A percentile compares a stretch with the other conserved stretches of the same genome.
Conservation (phyloP, 2,888 invertebrate genomes). For the Stenchaetothrips biformis region DNA sequence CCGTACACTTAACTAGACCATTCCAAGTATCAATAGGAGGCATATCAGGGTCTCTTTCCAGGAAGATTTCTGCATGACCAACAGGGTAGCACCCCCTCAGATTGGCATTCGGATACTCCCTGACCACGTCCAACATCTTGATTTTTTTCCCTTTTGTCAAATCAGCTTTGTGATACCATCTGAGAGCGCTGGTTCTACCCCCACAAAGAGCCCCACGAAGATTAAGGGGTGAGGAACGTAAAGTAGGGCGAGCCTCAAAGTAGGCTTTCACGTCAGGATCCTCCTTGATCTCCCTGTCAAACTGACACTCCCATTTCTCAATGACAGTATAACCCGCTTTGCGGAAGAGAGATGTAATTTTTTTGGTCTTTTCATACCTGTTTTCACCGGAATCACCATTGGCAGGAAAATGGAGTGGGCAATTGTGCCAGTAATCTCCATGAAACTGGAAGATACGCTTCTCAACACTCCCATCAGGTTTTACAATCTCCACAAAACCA, state of each 20-base stretch:
- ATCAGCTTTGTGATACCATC: neutral
- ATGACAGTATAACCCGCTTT: no score
- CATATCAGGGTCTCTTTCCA: neutral
- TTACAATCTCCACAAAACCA: conserved; percentile 30
- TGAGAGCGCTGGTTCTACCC: conserved; percentile 37
- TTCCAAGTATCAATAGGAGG: conserved; percentile 22
- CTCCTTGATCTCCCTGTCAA: neutral
- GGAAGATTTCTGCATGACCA: conserved; percentile 28
- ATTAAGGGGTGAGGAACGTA: conserved; percentile 32
- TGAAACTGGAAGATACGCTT: conserved; percentile 35
- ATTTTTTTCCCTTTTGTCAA: conserved; percentile 30
- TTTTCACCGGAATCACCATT: neutral
- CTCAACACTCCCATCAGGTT: conserved; percentile 13
- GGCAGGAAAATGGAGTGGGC: conserved; percentile 23
- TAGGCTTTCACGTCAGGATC: conserved; percentile 7
- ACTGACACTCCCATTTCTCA: no score
- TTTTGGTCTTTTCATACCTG: no score
- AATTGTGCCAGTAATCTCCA: conserved; percentile 34
- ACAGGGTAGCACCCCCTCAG: conserved; percentile 30
- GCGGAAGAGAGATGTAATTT: no score
- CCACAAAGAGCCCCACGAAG: conserved; percentile 40
- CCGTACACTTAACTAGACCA: conserved; percentile 31
- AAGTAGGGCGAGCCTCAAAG: neutral
- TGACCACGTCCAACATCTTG: conserved; percentile 33
- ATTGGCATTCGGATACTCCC: conserved; percentile 30